A percentile compares a stretch with the other conserved stretches of the same genome.
Conservation (phyloP, 2,797 vertebrate species). For the Oreochromis mossambicus region DNA sequence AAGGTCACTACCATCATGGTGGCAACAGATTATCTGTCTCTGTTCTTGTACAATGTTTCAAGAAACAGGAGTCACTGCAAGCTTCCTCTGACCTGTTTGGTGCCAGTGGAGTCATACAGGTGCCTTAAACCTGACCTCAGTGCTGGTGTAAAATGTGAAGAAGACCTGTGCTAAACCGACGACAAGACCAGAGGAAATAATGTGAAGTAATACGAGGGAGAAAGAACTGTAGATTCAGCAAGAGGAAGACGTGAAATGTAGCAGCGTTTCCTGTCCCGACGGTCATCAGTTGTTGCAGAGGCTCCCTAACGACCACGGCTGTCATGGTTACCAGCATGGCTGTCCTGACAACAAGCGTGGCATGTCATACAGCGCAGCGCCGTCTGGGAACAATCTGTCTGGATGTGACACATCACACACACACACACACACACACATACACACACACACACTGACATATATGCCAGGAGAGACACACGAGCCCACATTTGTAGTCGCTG, state of each 20-base stretch:
- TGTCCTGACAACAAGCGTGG: conserved; percentile 47
- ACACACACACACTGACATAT: background rate
- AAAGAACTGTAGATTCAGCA: background rate
- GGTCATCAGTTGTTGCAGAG: background rate
- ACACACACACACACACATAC: background rate
- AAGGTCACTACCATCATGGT: background rate
- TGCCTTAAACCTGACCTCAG: background rate
- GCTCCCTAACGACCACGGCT: conserved; percentile 6
- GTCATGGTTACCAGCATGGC: conserved; percentile 49
- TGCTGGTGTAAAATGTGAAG: background rate
- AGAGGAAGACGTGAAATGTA: background rate
- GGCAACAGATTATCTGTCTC: background rate
- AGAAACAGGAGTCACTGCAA: background rate
- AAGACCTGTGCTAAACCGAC: background rate
- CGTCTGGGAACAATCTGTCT: conserved; percentile 35
- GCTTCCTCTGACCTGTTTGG: background rate
- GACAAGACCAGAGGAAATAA: background rate
- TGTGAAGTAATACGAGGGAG: background rate
- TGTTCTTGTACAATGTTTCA: background rate
- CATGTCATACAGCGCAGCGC: background rate
- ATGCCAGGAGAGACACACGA: background rate
- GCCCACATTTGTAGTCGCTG: background rate
- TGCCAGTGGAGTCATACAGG: background rate
- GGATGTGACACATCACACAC: background rate
- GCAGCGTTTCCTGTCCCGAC: background rate